Evolutionary conservation across 1,140 invertebrate species (phyloP), one percentile per base, ranked within the genome.

Genomic region (Drosophila saltans): DNA sequence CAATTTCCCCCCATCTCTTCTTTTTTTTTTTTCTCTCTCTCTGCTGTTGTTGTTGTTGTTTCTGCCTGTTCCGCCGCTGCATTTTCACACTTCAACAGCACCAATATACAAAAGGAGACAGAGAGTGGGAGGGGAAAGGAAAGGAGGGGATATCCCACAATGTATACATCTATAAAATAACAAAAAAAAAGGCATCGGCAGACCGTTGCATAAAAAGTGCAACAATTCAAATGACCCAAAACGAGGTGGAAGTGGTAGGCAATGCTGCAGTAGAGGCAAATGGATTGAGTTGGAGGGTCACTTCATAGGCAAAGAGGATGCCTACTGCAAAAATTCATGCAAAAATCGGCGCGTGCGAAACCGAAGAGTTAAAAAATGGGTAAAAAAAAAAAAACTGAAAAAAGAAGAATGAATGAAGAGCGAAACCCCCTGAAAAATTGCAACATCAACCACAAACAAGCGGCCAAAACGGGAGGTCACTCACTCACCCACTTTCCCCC

Each of bases 321-420:
- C 82, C 82, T 86, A 86, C 72, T 86, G 82, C 76, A 80, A 77
- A 86, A 86, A 86, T 86, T 88, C 82, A 86, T 86, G 75, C 83
- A 80, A 80, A 86, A 86, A 77, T 79, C 72, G 79, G 26, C 30
- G 69, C 40, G 69, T 66, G 66, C 69, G 74, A 36, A 36, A 36
- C 33, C 33, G 33, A 68, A 69, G 65, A 70, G 56, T 26, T 36
- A 60, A 8, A 21, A 21, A 40, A 45, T 6, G 45, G 24, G 45
- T 8, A 24, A 16, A 48, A 16, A 48, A 48, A 48, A 5, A 48
- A 39, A 66, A 66, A 66, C 66, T 69, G 48, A 40, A 66, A 43
- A 66, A 39, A 21, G 9, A 69, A 63, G 62, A 63, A 7, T 6
- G 6, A 36, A 36, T 4, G 33, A 36, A 36, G 6, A 64, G 62